Base-by-base conservation (phyloP, 1,140 invertebrate species). In the Hyles euphorbiae region DNA sequence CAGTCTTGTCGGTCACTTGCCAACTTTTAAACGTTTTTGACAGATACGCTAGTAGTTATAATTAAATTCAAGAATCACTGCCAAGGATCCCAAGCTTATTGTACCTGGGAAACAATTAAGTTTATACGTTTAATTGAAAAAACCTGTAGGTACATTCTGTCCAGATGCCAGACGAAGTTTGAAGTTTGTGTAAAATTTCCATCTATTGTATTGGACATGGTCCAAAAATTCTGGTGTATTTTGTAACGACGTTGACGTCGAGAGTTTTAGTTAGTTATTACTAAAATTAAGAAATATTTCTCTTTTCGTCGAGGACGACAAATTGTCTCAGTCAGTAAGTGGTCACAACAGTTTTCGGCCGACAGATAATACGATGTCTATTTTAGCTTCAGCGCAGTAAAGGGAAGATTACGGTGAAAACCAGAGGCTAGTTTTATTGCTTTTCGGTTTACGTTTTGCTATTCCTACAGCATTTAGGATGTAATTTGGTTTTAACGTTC, bases 31-130 rank as follows among this genome's bases (percentile, higher is more conserved):
- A 73, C 64, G 72, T 70, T 72, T 85, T 82, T 82, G 81, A 87
- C 79, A 83, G 75, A 80, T 77, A 83, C 74, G 73, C 67, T 71
- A 69, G 70, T 75, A 74, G 77, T 74, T 82, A 85, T 78, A 85
- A 79, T 84, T 82, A 82, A 80, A 82, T 81, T 76, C 77, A 75
- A 80, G 73, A 76, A 72, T 60, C 81, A 84, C 72, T 87, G 83
- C 83, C 83, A 87, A 87, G 81, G 81, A 74, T 76, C 58, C 36
- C 6, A 9, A 5, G 12, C 34, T 56, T 44, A 48, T 22, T 48
- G 46, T 48, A 48, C 10, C 10, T 11, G 12, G 5, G 46, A 11
- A 22, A 10, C n/a, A 48, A 48, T 48, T 11, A 11, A 48, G 5
- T 48, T 22, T 48, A 10, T 2, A n/a, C n/a, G n/a, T n/a, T 22